Evolutionary conservation across 2,888 invertebrate species (phyloP).

Genomic region (Archips crataeganus): DNA sequence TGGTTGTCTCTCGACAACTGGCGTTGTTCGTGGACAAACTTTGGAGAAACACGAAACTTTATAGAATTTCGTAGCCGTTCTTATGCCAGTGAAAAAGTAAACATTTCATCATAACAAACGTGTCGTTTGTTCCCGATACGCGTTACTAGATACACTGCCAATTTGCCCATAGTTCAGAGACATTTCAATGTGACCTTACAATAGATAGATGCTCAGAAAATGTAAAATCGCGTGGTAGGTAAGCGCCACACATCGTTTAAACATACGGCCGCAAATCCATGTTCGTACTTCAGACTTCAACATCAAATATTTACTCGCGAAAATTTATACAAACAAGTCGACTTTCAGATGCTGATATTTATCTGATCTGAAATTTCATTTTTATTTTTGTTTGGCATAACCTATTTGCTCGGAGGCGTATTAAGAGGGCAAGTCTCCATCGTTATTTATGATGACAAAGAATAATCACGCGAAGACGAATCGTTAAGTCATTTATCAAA

Average conservation of each 20-base stretch:
- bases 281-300: constrained; percentile 1
- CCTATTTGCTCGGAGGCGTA: neutral
- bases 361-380: constrained; percentile 12
- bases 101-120: no score
- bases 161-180: no score
- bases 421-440: constrained; percentile 9
- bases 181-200: no score
- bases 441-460: constrained; percentile 26
- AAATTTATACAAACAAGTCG: constrained; percentile 22
- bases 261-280: neutral
- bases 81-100: no score
- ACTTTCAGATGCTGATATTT: constrained; percentile 21
- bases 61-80: no score
- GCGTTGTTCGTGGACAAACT: no score
- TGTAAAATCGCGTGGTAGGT: neutral
- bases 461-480: constrained; percentile 37
- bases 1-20: no score
- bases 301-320: constrained; percentile 22
- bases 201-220: neutral
- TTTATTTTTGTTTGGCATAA: constrained; percentile 9
- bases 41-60: no score
- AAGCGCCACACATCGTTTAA: neutral
- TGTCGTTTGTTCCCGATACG: no score
- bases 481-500: constrained; percentile 35
- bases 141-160: no score